These are phyloP conservation scores for Eleutherodactylus coqui DNA, from an alignment of 2,797 vertebrate genomes.

Conservation along the genomic window DNA sequence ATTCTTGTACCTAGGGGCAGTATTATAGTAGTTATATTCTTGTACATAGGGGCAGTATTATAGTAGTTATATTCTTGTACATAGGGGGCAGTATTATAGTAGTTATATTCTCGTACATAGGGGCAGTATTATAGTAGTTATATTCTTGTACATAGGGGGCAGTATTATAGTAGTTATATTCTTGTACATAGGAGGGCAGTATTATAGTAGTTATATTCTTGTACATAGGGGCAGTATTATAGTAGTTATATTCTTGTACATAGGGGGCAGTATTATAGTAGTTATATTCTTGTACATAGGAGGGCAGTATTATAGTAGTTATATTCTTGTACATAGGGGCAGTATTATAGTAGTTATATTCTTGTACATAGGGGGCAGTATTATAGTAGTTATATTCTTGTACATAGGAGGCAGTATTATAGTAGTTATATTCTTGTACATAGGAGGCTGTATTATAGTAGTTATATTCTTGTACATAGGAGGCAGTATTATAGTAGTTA, in stretches of 20 bases:
- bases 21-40: neutral
- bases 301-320: conserved; percentile 17
- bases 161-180: conserved; percentile 21
- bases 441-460: neutral
- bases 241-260: neutral
- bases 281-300: neutral
- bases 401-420: neutral
- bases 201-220: conserved; percentile 13
- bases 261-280: conserved; percentile 1
- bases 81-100: neutral
- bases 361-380: neutral
- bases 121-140: conserved; percentile 1
- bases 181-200: neutral
- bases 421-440: conserved; percentile 1
- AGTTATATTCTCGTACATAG: conserved; percentile 2
- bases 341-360: conserved; percentile 22
- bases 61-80: conserved; percentile 14
- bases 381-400: neutral
- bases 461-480: conserved; percentile 5
- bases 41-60: neutral
- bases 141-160: conserved; percentile 2
- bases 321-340: neutral
- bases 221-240: conserved; percentile 1
- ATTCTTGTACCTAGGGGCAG: neutral
- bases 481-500: conserved; percentile 13